Conservation (phyloP, 2,888 invertebrate species). For the Catocala sponsa region DNA sequence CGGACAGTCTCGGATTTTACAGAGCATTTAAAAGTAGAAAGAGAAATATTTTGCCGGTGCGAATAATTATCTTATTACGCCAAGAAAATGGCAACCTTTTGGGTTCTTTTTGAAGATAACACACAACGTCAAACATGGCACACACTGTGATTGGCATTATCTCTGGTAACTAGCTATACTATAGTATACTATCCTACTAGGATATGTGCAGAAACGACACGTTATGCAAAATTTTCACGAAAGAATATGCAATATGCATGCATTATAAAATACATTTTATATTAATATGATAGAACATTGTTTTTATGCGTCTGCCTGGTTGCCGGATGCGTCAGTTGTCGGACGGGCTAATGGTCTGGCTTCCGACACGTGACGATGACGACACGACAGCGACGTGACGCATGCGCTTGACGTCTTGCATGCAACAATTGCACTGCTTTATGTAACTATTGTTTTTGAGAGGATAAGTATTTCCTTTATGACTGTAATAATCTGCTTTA, state of each 20-base stretch:
- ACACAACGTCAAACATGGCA: no score
- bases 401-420: conserved; percentile 55
- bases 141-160: no score
- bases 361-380: conserved; percentile 67
- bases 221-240: no score
- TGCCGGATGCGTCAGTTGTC: conserved; percentile 69
- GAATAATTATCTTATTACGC: no score
- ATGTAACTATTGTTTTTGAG: conserved; percentile 34
- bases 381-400: conserved; percentile 59
- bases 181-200: no score
- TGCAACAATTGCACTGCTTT: conserved; percentile 37
- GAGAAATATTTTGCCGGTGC: no score
- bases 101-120: no score
- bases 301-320: conserved; percentile 50
- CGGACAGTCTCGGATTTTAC: no score
- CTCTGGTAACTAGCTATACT: no score
- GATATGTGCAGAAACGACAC: no score
- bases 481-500: background rate
- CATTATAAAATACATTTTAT: background rate
- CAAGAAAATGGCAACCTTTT: no score
- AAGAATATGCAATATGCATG: conserved; percentile 4
- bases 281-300: conserved; percentile 37
- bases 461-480: conserved; percentile 9
- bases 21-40: no score
- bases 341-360: conserved; percentile 73